Evolutionary conservation across 30 jellyfish, hydroid and myxozoan genomes (phyloP).

Genomic region (Pelagia noctiluca): DNA sequence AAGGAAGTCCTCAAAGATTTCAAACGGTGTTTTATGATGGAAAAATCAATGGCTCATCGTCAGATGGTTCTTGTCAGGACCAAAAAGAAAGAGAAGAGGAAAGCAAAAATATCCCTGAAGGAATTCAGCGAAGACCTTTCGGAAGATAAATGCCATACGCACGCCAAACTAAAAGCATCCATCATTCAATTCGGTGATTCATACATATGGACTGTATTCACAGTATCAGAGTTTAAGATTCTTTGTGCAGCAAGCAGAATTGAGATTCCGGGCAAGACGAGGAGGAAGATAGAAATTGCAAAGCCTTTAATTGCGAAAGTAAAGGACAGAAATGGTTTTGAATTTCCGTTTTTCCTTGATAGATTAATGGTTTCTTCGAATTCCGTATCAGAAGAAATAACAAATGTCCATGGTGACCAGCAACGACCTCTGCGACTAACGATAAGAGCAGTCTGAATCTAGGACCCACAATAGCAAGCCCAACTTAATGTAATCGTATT

Average conservation of each 20-base stretch:
- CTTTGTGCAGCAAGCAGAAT: slow-evolving; percentile 4
- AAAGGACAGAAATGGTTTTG: neutral
- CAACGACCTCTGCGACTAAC: slow-evolving; percentile 6
- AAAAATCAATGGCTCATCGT: neutral
- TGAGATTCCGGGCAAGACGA: slow-evolving; percentile 8
- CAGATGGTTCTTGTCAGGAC: slow-evolving; percentile 7
- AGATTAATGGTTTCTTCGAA: slow-evolving; percentile 1
- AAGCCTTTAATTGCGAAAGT: neutral
- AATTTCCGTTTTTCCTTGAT: neutral
- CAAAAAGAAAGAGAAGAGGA: slow-evolving; percentile 1
- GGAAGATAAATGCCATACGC: neutral
- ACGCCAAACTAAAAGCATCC: slow-evolving; percentile 2
- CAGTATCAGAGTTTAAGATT: neutral
- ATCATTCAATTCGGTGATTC: slow-evolving; percentile 3
- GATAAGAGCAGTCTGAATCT: neutral
- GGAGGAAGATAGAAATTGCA: neutral
- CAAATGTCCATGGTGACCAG: slow-evolving; percentile 1
- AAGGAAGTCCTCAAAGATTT: neutral
- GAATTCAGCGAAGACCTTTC: neutral
- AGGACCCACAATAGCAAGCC: neutral
- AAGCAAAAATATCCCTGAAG: slow-evolving; percentile 3
- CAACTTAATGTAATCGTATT: neutral
- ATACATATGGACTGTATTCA: neutral
- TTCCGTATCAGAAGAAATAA: slow-evolving; percentile 1
- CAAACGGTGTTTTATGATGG: neutral